Evolutionary conservation across 2,113 vertebrate species (phyloP).

Genomic region (Forbesichthys agassizii): DNA sequence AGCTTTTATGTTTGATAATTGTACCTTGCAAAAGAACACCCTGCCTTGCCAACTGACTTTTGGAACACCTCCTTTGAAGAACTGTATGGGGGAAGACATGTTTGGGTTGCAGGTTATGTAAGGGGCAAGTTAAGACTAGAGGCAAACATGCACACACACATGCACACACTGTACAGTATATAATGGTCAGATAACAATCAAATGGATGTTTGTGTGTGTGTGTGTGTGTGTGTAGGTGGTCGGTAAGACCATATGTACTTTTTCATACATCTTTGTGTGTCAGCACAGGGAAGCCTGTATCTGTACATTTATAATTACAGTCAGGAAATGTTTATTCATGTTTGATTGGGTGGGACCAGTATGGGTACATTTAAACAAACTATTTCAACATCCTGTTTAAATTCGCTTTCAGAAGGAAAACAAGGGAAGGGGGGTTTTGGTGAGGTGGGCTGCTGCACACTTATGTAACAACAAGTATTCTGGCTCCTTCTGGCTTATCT

Average conservation of each 20-base stretch:
- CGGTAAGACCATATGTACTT: neutral
- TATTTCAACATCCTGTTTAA: conserved; percentile 88
- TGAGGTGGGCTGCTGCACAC: conserved; percentile 41
- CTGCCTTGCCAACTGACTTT: neutral
- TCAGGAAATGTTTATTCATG: conserved; percentile 90
- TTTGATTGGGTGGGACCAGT: conserved; percentile 83
- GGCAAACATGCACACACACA: conserved; percentile 30
- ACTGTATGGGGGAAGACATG: neutral
- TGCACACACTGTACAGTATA: conserved; percentile 17
- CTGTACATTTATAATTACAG: conserved; percentile 82
- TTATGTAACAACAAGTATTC: conserved; percentile 59
- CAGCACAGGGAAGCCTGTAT: conserved; percentile 58
- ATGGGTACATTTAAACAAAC: conserved; percentile 89
- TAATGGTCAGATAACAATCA: conserved; percentile 40
- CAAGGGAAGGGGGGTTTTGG: conserved; percentile 1
- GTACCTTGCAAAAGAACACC: neutral
- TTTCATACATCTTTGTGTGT: conserved; percentile 30
- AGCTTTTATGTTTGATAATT: neutral
- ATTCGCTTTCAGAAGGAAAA: conserved; percentile 64
- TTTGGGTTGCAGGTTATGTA: conserved; percentile 9
- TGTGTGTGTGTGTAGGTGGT: conserved; percentile 13
- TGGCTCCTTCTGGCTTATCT: too few species aligned
- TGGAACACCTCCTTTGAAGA: conserved; percentile 7
- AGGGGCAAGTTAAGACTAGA: conserved; percentile 29
- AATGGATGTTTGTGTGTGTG: conserved; percentile 20